phyloP scores from a whole-genome alignment of 1,140 invertebrate genomes.

The Cydia pomonella region DNA sequence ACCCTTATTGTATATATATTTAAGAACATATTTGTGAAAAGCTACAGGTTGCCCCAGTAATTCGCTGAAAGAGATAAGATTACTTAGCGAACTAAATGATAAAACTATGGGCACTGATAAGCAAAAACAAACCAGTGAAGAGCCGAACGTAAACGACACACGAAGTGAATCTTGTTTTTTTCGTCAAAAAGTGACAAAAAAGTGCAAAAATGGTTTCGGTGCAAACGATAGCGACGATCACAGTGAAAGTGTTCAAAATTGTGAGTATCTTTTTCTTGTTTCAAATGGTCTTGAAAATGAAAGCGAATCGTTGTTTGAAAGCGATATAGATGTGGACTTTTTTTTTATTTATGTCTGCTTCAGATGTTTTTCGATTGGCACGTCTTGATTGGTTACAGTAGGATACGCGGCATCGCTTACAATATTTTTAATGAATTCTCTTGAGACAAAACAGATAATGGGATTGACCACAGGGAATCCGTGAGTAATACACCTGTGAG shows the following conservation, averaged over 20 bases:
- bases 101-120: conserved; percentile 60
- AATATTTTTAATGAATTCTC: neutral
- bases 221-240: conserved; percentile 87
- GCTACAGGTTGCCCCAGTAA: conserved; percentile 69
- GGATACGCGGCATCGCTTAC: neutral
- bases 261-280: conserved; percentile 81
- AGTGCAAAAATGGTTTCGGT: conserved; percentile 85
- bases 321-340: neutral
- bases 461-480: neutral
- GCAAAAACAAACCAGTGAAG: conserved; percentile 60
- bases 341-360: neutral
- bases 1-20: neutral
- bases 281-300: conserved; percentile 2
- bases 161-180: conserved; percentile 45
- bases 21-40: conserved; percentile 38
- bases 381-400: neutral
- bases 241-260: conserved; percentile 89
- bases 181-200: conserved; percentile 33
- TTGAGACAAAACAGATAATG: neutral
- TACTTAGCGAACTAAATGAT: conserved; percentile 51
- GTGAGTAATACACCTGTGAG: conserved; percentile 22
- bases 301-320: conserved; percentile 16
- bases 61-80: conserved; percentile 73
- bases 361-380: neutral
- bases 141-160: conserved; percentile 53